phyloP scores from a whole-genome alignment of 2,888 invertebrate genomes.

The Mythimna impura region DNA sequence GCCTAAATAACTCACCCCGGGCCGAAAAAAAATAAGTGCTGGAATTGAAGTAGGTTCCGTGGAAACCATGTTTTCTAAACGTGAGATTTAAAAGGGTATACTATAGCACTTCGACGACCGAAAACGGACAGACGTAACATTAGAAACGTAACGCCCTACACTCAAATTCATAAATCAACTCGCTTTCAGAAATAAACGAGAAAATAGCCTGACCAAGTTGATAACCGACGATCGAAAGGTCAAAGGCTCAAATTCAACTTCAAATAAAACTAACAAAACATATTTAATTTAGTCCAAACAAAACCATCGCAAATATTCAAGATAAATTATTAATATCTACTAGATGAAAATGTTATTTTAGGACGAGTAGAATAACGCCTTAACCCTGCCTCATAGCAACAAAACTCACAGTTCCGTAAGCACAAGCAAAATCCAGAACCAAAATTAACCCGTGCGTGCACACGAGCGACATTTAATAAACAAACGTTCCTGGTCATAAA shows the following conservation, averaged over 20 bases:
- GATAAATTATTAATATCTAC: conserved; percentile 3
- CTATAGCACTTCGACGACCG: conserved; percentile 11
- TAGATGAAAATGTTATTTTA: conserved; percentile 3
- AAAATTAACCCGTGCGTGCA: conserved; percentile 70
- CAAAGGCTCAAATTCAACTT: conserved; percentile 42
- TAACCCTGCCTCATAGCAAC: conserved; percentile 54
- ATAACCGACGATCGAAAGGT: conserved; percentile 58
- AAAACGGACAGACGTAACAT: conserved; percentile 26
- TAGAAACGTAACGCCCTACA: conserved; percentile 24
- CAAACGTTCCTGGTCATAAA: conserved; percentile 79
- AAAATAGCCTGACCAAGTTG: conserved; percentile 49
- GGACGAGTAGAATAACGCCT: conserved; percentile 39
- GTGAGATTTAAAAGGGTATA: conserved; percentile 16
- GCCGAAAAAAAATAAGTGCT: conserved; percentile 22
- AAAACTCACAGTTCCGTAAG: conserved; percentile 48
- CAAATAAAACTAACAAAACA: conserved; percentile 23
- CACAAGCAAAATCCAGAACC: conserved; percentile 38
- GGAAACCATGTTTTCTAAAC: conserved; percentile 25
- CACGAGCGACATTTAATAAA: conserved; percentile 69
- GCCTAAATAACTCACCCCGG: conserved; percentile 33
- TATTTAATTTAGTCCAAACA: conserved; percentile 4
- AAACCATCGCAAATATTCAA: conserved; percentile 9
- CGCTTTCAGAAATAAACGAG: conserved; percentile 27
- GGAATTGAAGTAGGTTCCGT: conserved; percentile 13
- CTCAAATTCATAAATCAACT: conserved; percentile 48